phyloP scores from a whole-genome alignment of 2,797 vertebrate genomes.

The Scolopax bukidnonensis region DNA sequence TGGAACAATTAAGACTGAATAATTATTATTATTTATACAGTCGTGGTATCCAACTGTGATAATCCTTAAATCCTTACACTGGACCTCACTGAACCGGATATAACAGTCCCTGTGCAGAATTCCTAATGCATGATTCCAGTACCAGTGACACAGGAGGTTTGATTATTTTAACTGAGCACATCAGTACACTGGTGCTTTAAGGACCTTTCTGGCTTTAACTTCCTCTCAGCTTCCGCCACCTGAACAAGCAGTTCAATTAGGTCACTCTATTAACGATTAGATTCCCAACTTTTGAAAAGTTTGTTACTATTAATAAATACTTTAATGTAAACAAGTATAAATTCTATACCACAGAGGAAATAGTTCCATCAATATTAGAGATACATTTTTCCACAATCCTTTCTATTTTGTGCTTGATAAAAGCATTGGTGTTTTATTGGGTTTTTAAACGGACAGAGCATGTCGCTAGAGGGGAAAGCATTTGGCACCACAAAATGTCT shows the following conservation, averaged over 20 bases:
- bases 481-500: background rate
- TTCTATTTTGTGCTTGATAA: background rate
- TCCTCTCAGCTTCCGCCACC: background rate
- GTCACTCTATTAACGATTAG: fast-evolving
- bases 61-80: background rate
- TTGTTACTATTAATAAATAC: background rate
- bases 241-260: background rate
- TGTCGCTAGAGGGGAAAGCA: background rate
- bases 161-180: background rate
- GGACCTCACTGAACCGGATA: background rate
- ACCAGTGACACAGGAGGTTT: background rate
- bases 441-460: background rate
- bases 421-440: background rate
- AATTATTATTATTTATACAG: background rate
- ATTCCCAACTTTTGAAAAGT: background rate
- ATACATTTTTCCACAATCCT: background rate
- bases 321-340: background rate
- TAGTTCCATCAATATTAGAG: background rate
- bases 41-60: background rate
- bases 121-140: background rate
- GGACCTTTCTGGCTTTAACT: background rate
- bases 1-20: background rate
- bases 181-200: background rate
- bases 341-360: background rate
- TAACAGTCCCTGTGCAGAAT: background rate